Conservation (phyloP, 2,888 invertebrate species). For the Deroplatys truncata region DNA sequence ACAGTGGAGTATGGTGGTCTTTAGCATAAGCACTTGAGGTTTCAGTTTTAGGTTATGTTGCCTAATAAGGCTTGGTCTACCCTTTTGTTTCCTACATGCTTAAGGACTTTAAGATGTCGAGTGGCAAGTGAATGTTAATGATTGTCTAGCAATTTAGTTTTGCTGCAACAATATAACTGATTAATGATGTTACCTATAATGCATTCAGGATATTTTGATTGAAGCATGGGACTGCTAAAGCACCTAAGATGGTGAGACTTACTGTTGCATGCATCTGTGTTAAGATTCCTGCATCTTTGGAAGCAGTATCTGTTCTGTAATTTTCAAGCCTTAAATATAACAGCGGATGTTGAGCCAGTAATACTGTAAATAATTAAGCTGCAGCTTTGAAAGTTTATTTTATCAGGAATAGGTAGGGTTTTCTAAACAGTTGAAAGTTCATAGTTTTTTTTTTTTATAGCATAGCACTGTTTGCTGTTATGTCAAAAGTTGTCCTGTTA, state of each 20-base stretch:
- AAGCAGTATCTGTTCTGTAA: neutral
- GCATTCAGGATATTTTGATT: neutral
- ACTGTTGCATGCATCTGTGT: conserved; percentile 7
- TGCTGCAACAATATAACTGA: neutral
- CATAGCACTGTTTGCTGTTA: neutral
- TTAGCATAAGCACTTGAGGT: too few species aligned
- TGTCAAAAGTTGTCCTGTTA: neutral
- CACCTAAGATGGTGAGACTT: neutral
- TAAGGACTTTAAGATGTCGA: neutral
- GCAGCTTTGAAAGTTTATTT: neutral
- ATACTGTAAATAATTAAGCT: neutral
- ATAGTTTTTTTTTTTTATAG: neutral
- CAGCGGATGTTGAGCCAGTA: neutral
- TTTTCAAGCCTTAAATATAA: too few species aligned
- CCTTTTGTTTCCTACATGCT: neutral
- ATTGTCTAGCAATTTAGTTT: neutral
- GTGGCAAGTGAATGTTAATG: neutral
- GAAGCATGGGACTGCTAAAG: conserved; percentile 2
- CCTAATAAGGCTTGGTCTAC: neutral
- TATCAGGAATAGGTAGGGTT: neutral
- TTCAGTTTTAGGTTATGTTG: too few species aligned
- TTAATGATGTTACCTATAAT: neutral
- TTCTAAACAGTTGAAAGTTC: neutral
- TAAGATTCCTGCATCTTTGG: neutral
- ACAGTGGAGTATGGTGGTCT: too few species aligned